A percentile compares a stretch with the other conserved stretches of the same genome.
Conservation (phyloP, 1,140 invertebrate species). For the Chironomus tepperi region DNA sequence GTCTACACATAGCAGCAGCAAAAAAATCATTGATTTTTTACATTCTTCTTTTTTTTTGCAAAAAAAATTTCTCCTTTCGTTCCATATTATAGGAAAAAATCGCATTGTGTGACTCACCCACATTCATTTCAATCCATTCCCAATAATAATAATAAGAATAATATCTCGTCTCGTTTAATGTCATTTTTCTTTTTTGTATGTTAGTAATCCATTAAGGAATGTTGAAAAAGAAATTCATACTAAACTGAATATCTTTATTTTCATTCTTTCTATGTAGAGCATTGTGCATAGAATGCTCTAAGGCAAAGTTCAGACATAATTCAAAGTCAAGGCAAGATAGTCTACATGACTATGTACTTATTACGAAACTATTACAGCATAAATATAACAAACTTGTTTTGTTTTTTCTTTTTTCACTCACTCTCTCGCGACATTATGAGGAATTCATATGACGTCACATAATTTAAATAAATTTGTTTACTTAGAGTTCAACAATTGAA, state of each 20-base stretch:
- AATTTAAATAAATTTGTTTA: too few species aligned
- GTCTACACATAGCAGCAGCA: background rate
- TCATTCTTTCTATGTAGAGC: too few species aligned
- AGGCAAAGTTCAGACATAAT: background rate
- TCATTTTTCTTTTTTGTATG: background rate
- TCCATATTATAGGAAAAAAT: background rate
- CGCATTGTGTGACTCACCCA: conserved; percentile 11
- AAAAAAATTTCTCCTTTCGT: conserved; percentile 1
- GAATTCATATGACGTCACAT: too few species aligned
- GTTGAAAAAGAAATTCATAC: background rate
- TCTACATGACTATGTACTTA: background rate
- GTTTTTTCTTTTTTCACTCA: too few species aligned
- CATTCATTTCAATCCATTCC: background rate
- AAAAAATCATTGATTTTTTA: conserved; percentile 15
- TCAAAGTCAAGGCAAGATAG: background rate
- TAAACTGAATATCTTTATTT: background rate
- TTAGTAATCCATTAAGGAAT: background rate
- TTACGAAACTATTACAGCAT: background rate
- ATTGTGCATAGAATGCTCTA: background rate
- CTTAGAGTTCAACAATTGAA: too few species aligned
- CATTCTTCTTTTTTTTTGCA: background rate
- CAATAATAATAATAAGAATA: background rate
- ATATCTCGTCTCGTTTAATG: background rate
- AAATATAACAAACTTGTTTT: too few species aligned
- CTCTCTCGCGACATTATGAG: too few species aligned